Conservation (phyloP, 2,888 invertebrate species). For the Drosophila anomelani region DNA sequence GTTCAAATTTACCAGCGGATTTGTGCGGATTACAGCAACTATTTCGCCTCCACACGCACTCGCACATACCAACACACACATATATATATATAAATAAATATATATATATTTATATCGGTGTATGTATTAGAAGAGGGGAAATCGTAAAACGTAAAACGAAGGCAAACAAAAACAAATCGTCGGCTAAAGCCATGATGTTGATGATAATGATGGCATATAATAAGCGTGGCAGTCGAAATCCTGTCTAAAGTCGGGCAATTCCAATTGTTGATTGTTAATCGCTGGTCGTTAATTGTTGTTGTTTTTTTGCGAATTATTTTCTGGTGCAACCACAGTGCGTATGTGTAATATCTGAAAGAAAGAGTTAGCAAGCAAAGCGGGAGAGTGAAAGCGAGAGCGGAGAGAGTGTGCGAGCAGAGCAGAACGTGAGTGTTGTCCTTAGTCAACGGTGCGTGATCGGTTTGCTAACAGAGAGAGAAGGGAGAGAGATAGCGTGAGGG, state of each 20-base stretch:
- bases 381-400: background rate
- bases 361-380: background rate
- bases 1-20: slow-evolving; percentile 81
- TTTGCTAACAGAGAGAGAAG: background rate
- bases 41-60: slow-evolving; percentile 34
- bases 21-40: slow-evolving; percentile 78
- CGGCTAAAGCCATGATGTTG: slow-evolving; percentile 18
- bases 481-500: background rate
- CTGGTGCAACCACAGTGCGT: slow-evolving; percentile 63
- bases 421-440: slow-evolving; percentile 3
- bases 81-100: slow-evolving; percentile 10
- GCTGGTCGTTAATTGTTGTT: slow-evolving; percentile 13
- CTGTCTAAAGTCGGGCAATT: slow-evolving; percentile 17
- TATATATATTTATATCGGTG: background rate
- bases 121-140: slow-evolving; percentile 17
- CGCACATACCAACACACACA: slow-evolving; percentile 17
- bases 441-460: slow-evolving; percentile 6
- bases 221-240: slow-evolving; percentile 23
- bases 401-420: slow-evolving; percentile 10
- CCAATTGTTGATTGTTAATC: slow-evolving; percentile 15
- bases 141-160: slow-evolving; percentile 22
- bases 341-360: slow-evolving; percentile 56
- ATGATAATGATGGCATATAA: slow-evolving; percentile 21
- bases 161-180: slow-evolving; percentile 40
- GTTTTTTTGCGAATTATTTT: slow-evolving; percentile 49